Conservation (phyloP, 2,888 invertebrate genomes). For the Agrotis ipsilon region DNA sequence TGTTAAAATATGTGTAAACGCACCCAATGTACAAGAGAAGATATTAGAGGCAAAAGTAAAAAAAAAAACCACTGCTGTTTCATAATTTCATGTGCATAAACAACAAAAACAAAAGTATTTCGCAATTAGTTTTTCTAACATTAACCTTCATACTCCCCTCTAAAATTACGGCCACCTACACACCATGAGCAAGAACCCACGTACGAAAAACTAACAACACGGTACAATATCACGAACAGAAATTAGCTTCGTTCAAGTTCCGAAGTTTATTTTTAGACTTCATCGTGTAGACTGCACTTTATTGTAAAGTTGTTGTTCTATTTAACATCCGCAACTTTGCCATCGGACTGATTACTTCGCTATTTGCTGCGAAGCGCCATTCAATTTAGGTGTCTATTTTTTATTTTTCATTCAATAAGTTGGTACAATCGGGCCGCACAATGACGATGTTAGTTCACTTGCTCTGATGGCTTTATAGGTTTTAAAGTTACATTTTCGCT, state of each 20-base stretch:
- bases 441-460: slow-evolving; percentile 15
- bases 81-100: too few relatives aligned
- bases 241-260: slow-evolving; percentile 34
- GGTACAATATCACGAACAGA: slow-evolving; percentile 31
- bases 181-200: slow-evolving; percentile 4
- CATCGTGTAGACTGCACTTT: slow-evolving; percentile 36
- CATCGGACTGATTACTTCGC: slow-evolving; percentile 49
- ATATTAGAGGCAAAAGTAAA: too few relatives aligned
- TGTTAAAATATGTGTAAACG: too few relatives aligned
- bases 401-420: slow-evolving; percentile 43
- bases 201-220: slow-evolving; percentile 5
- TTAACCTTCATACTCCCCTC: background rate
- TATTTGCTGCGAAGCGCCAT: slow-evolving; percentile 38
- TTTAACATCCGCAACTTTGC: slow-evolving; percentile 58
- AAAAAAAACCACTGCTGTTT: too few relatives aligned
- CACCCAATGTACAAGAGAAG: too few relatives aligned
- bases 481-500: slow-evolving; percentile 2
- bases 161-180: background rate
- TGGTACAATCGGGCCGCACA: slow-evolving; percentile 25
- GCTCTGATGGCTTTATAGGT: slow-evolving; percentile 11
- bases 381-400: slow-evolving; percentile 39
- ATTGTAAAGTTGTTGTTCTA: slow-evolving; percentile 59
- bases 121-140: background rate
- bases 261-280: slow-evolving; percentile 45
- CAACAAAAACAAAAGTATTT: background rate